Percentiles rank a stretch among this genome's conserved stretches.
phyloP scores from a whole-genome alignment of 1,140 invertebrate genomes.

The Drosophila miranda region DNA sequence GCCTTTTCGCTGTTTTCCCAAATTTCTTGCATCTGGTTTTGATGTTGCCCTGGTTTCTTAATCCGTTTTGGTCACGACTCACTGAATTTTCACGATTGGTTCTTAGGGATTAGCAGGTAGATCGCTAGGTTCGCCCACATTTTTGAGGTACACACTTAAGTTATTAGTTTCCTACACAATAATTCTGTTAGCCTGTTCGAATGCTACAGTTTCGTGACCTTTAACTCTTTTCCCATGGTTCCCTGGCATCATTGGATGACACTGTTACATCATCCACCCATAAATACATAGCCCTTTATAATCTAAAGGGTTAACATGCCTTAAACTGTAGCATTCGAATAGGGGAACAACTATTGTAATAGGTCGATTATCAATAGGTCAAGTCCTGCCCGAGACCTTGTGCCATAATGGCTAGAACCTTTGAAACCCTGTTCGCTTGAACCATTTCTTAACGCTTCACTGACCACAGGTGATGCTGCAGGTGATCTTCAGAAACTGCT shows the following conservation, averaged over 20 bases:
- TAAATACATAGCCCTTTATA: not conserved
- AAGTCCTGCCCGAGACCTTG: not conserved
- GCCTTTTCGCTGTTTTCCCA: not conserved
- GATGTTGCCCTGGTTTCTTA: conserved; percentile 36
- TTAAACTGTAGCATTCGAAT: conserved; percentile 35
- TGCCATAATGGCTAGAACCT: not conserved
- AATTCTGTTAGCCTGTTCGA: conserved; percentile 27
- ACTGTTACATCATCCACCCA: not conserved
- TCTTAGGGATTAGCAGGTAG: not conserved
- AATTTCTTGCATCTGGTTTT: not conserved
- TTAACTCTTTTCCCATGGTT: conserved; percentile 20
- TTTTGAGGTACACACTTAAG: not conserved
- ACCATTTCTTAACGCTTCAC: not conserved
- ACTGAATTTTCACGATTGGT: conserved; percentile 25
- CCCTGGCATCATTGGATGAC: not conserved
- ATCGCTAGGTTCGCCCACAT: not conserved
- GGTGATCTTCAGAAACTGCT: not conserved
- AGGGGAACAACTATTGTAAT: conserved; percentile 7
- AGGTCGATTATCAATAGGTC: not conserved
- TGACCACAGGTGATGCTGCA: not conserved
- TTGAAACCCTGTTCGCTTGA: not conserved
- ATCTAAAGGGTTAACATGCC: conserved; percentile 4
- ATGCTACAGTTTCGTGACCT: conserved; percentile 39
- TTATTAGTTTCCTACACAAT: not conserved
- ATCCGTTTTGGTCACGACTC: conserved; percentile 32